phyloP scores from a whole-genome alignment of 2,797 vertebrate genomes.

The Girardinus metallicus region DNA sequence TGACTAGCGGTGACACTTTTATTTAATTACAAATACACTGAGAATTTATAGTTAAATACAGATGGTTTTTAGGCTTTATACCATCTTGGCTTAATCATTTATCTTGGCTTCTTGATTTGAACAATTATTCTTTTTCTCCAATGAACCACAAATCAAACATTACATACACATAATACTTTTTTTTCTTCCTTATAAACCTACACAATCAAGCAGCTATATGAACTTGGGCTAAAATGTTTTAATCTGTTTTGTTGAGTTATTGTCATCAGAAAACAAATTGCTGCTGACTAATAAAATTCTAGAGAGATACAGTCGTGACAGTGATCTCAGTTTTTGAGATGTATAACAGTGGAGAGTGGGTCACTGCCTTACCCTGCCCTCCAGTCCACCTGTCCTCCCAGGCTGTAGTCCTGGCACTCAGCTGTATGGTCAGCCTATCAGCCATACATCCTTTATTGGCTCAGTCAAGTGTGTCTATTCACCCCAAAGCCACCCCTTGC shows the following conservation, averaged over 20 bases:
- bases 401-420: constrained; percentile 57
- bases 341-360: constrained; percentile 17
- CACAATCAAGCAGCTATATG: not conserved
- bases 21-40: not conserved
- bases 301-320: not conserved
- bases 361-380: constrained; percentile 47
- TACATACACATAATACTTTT: not conserved
- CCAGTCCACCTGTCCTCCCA: constrained; percentile 61
- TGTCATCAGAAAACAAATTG: not conserved
- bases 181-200: not conserved
- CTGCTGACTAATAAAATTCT: not conserved
- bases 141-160: not conserved
- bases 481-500: constrained; percentile 73
- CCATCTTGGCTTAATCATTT: not conserved
- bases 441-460: constrained; percentile 67
- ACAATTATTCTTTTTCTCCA: not conserved
- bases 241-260: not conserved
- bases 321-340: constrained; percentile 31
- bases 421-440: constrained; percentile 58
- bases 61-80: too few species aligned
- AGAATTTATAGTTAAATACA: not conserved
- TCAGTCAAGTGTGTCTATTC: constrained; percentile 75
- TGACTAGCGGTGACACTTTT: not conserved
- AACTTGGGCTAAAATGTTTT: not conserved
- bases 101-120: not conserved